Conservation (phyloP, 2,113 vertebrate species). For the Prolemur simus region DNA sequence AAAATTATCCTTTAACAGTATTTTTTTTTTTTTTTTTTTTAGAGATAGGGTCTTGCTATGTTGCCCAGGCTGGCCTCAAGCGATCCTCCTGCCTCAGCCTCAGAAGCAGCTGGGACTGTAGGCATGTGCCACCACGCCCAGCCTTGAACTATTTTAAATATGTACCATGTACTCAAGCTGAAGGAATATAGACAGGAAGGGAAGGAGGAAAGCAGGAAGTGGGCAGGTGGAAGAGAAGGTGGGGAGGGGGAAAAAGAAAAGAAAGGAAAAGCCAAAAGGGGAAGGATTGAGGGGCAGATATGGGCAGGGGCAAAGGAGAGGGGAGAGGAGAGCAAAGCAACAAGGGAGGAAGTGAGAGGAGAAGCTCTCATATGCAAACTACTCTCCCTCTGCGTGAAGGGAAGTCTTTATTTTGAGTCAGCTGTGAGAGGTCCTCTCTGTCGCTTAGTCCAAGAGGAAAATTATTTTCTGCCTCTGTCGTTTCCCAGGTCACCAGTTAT, state of each 20-base stretch:
- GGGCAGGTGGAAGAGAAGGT: neutral
- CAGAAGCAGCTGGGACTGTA: too few relatives aligned
- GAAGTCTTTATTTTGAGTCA: constrained; percentile 40
- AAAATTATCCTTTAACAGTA: neutral
- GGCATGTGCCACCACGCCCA: too few relatives aligned
- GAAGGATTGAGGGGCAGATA: neutral
- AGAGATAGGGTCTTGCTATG: too few relatives aligned
- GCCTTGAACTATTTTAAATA: neutral
- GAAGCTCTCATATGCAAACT: neutral
- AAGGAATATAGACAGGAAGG: neutral
- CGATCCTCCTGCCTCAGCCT: too few relatives aligned
- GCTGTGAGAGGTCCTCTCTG: neutral
- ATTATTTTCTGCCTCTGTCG: constrained; percentile 68
- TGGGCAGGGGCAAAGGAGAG: neutral
- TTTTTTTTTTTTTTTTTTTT: too few relatives aligned
- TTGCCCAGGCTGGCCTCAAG: too few relatives aligned
- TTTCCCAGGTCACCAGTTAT: constrained; percentile 78
- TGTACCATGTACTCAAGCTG: neutral
- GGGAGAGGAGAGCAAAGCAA: too few relatives aligned
- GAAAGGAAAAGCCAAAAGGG: neutral
- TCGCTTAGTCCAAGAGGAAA: constrained; percentile 46
- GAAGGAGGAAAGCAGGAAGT: neutral
- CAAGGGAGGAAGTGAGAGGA: neutral
- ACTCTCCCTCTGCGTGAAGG: neutral
- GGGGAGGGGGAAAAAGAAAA: neutral